These are phyloP conservation scores for Netelia inedita DNA, from an alignment of 2,888 invertebrate species.

Conservation along the genomic window DNA sequence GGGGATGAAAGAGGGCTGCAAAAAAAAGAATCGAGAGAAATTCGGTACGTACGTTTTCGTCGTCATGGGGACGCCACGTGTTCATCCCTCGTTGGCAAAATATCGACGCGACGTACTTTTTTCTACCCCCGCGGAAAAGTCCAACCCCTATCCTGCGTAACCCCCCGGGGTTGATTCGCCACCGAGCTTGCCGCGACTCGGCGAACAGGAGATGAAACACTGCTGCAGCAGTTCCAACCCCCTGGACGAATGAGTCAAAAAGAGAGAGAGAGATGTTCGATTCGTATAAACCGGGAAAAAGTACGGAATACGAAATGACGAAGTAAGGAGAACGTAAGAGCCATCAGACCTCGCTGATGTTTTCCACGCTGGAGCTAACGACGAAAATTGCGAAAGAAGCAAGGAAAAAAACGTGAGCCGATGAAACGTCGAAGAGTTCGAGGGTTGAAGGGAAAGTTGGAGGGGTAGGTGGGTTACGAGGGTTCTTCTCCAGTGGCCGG, in stretches of 20 bases:
- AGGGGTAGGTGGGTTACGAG: constrained; percentile 7
- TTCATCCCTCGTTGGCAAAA: constrained; percentile 47
- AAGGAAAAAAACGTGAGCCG: constrained; percentile 16
- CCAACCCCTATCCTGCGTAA: not conserved
- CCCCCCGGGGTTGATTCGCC: not conserved
- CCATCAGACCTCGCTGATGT: not conserved
- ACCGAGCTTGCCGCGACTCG: not conserved
- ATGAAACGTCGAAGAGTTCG: constrained; percentile 15
- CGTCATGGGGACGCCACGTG: constrained; percentile 68
- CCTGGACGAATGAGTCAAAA: constrained; percentile 12
- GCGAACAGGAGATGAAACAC: constrained; percentile 17
- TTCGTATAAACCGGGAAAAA: constrained; percentile 65
- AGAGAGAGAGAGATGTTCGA: constrained; percentile 31
- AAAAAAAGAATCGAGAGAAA: constrained; percentile 24
- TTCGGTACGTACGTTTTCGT: constrained; percentile 58
- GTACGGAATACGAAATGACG: constrained; percentile 68
- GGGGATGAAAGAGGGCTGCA: constrained; percentile 6
- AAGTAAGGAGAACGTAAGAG: constrained; percentile 10
- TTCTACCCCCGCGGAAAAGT: not conserved
- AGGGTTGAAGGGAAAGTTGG: not conserved
- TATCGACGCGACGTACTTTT: constrained; percentile 59
- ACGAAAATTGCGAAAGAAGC: not conserved
- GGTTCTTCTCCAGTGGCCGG: constrained; percentile 36
- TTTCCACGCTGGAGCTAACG: not conserved
- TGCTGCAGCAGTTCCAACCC: not conserved